Conservation (phyloP, 2,797 vertebrate species). For the Enteromius treurensis region DNA sequence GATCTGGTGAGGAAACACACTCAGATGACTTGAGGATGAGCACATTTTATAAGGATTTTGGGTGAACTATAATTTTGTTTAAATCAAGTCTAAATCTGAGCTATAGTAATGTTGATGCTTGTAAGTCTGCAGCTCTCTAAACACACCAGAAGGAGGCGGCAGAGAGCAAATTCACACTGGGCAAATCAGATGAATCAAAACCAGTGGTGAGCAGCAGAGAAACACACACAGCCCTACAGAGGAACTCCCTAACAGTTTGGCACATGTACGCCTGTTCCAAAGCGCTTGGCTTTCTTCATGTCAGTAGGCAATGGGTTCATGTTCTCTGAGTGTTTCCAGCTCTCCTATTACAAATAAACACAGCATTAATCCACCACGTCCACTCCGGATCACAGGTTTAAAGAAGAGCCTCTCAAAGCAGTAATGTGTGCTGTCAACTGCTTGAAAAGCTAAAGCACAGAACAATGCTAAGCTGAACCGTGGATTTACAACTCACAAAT, state of each 20-base stretch:
- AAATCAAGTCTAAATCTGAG: neutral
- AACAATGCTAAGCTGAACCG: neutral
- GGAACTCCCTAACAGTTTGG: conserved; percentile 28
- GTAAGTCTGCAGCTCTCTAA: conserved; percentile 7
- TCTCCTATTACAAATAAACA: conserved; percentile 21
- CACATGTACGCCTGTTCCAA: conserved; percentile 13
- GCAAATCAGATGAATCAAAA: conserved; percentile 36
- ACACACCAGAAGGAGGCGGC: conserved; percentile 49
- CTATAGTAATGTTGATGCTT: neutral
- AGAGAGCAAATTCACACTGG: conserved; percentile 18
- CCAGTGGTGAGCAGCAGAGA: conserved; percentile 12
- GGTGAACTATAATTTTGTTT: neutral
- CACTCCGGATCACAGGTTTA: neutral
- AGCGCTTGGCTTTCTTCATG: conserved; percentile 22
- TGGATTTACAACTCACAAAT: neutral
- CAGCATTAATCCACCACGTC: neutral
- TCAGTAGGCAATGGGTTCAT: conserved; percentile 33
- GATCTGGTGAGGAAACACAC: neutral
- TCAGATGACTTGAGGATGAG: neutral
- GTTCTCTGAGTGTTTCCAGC: conserved; percentile 17
- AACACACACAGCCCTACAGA: conserved; percentile 32
- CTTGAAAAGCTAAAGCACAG: neutral
- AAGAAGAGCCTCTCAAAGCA: neutral
- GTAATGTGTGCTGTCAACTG: neutral
- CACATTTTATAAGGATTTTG: neutral